A percentile compares a stretch with the other conserved stretches of the same genome.
These are phyloP conservation scores for Pavo muticus DNA, from an alignment of 2,113 vertebrate genomes.

Conservation along the genomic window DNA sequence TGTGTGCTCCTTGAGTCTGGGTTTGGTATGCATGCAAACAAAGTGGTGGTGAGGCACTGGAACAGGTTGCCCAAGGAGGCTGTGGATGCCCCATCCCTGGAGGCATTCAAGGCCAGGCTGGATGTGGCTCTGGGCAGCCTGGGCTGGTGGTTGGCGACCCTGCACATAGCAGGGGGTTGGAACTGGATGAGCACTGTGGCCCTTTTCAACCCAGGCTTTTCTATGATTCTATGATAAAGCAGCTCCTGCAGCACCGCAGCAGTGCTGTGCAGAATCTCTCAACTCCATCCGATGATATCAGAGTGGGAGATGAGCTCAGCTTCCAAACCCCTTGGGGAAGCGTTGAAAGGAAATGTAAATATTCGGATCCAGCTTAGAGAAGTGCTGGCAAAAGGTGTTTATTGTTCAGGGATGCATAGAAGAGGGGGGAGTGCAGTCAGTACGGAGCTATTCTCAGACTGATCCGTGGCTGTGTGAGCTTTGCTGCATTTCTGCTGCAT, in stretches of 20 bases:
- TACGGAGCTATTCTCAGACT: fast-evolving
- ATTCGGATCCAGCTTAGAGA: fast-evolving
- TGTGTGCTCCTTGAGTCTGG: fast-evolving
- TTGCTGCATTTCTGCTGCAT: neutral
- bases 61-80: too few relatives aligned
- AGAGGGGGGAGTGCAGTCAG: too few relatives aligned
- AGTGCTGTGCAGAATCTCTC: neutral
- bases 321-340: neutral
- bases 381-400: fast-evolving
- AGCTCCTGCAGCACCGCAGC: neutral
- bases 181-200: too few relatives aligned
- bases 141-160: too few relatives aligned
- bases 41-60: too few relatives aligned
- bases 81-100: too few relatives aligned
- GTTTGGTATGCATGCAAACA: neutral
- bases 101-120: too few relatives aligned
- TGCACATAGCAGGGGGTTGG: too few relatives aligned
- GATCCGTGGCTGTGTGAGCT: neutral
- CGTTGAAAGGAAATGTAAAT: neutral
- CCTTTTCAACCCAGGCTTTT: too few relatives aligned
- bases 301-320: neutral
- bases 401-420: fast-evolving
- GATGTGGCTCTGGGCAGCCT: too few relatives aligned
- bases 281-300: neutral
- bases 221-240: neutral